Percentiles rank a stretch among this genome's conserved stretches.
These are phyloP conservation scores for Actinia equina DNA, from an alignment of 64 coral and sea anemone genomes.

Conservation along the genomic window DNA sequence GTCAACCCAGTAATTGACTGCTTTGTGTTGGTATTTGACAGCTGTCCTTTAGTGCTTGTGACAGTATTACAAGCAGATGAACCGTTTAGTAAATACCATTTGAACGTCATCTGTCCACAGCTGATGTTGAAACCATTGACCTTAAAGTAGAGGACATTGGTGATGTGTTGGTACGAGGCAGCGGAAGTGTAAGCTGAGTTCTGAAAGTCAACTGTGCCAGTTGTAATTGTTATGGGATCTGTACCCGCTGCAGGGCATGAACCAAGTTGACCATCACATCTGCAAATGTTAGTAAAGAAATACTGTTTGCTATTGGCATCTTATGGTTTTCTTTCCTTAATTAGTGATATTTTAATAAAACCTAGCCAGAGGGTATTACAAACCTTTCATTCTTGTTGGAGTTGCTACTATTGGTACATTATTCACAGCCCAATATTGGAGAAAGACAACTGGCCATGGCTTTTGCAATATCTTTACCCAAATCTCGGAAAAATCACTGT, in stretches of 20 bases:
- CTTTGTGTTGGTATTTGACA: constrained; percentile 60
- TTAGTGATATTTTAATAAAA: no score
- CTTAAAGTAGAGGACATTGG: constrained; percentile 62
- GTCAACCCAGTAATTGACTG: constrained; percentile 61
- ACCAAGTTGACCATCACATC: constrained; percentile 81
- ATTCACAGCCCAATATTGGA: no score
- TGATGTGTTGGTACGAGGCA: constrained; percentile 63
- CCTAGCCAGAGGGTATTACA: no score
- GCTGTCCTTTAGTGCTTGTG: constrained; percentile 36
- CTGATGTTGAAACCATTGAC: constrained; percentile 58
- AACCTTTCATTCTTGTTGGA: no score
- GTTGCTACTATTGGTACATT: no score
- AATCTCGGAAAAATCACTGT: no score
- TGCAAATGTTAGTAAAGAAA: constrained; percentile 16
- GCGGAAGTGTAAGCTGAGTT: constrained; percentile 31
- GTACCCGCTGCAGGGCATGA: constrained; percentile 58
- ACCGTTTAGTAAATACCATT: constrained; percentile 81
- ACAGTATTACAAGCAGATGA: constrained; percentile 22
- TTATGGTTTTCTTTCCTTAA: not conserved
- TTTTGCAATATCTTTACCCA: no score
- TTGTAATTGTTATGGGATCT: constrained; percentile 56
- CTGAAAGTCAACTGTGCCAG: constrained; percentile 57
- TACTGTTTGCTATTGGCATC: not conserved
- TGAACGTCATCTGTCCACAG: constrained; percentile 64
- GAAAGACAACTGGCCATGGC: no score